These are phyloP conservation scores for Anguilla pacifica DNA, from an alignment of 2,797 vertebrate species.

Conservation along the genomic window DNA sequence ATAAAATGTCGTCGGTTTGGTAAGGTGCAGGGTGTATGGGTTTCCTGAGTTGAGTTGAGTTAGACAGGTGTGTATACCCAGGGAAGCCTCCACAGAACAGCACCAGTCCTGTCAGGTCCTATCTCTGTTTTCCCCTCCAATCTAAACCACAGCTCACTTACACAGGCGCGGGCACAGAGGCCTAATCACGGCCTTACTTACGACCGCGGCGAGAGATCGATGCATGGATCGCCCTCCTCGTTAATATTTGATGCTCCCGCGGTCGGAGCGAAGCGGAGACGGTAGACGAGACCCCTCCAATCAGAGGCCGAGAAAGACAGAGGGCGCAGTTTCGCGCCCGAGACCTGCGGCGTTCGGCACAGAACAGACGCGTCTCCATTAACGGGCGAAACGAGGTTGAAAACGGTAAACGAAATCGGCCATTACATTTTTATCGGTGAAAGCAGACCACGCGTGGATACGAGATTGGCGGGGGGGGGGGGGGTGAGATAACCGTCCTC, in stretches of 20 bases:
- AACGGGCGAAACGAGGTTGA: background rate
- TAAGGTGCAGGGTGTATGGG: background rate
- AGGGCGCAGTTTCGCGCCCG: background rate
- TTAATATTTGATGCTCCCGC: slow-evolving; percentile 30
- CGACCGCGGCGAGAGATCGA: background rate
- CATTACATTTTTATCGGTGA: background rate
- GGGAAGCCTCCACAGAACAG: too few species aligned
- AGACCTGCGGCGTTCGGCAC: background rate
- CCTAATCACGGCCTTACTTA: background rate
- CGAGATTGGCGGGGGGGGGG: too few species aligned
- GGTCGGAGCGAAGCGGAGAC: background rate
- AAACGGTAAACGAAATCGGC: background rate
- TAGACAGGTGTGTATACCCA: too few species aligned
- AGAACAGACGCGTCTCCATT: background rate
- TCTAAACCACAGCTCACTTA: background rate
- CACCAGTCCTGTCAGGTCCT: background rate
- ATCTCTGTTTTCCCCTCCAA: background rate
- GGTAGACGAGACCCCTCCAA: too few species aligned
- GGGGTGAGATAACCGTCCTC: background rate
- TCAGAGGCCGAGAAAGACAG: background rate
- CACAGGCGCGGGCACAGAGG: background rate
- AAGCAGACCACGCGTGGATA: background rate
- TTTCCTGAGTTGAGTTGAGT: background rate
- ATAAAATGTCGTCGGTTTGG: slow-evolving; percentile 1
- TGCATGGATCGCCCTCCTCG: slow-evolving; percentile 15